Base-by-base conservation (phyloP, 2,113 vertebrate species). In the Zingel zingel region DNA sequence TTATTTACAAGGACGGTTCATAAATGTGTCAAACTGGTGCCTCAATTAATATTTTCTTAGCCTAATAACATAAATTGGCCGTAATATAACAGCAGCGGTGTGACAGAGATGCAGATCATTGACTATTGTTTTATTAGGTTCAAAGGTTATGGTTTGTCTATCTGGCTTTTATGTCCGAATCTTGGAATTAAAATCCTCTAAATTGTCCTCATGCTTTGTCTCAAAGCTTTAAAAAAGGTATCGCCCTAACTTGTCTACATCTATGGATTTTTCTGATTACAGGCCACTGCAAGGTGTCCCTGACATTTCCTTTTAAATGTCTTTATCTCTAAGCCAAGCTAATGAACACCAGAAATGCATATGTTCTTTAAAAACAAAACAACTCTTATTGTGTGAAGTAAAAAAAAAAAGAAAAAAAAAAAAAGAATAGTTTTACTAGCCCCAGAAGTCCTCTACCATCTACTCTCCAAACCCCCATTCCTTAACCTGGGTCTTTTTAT, bases 401-500 rank as follows among this genome's bases (percentile, higher is more conserved):
- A 8, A 19, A 25, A 27, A 33, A 33, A 33, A 19, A 25, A 27
- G 5, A 33, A 33, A 33, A 33, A 3, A 36, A 33, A 2, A 18
- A 18, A 50, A 4, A 64, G 10, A 8, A 25, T 8, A 45, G 16
- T 18, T 18, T 54, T 70, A 13, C 30, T 4, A 33, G 39, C 25
- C n/a, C 18, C 78, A 74, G 56, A 30, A 8, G n/a, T 65, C 19
- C 61, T 59, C 53, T 27, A 66, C 30, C n/a, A 57, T 74, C 62
- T 58, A 23, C 53, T 48, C 48, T 47, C 50, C n/a, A 69, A 65
- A 50, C 43, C 75, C 82, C 16, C 67, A 59, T 62, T 64, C 33
- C 74, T 47, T 68, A 66, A 80, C 43, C 58, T 48, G n/a, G 23
- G n/a, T 82, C 75, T 89, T 90, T 89, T 91, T 78, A 85, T 92